Percentiles rank a stretch among this genome's conserved stretches.
These are phyloP conservation scores for Marasmarcha lunaedactyla DNA, from an alignment of 2,888 invertebrate species.

Conservation along the genomic window DNA sequence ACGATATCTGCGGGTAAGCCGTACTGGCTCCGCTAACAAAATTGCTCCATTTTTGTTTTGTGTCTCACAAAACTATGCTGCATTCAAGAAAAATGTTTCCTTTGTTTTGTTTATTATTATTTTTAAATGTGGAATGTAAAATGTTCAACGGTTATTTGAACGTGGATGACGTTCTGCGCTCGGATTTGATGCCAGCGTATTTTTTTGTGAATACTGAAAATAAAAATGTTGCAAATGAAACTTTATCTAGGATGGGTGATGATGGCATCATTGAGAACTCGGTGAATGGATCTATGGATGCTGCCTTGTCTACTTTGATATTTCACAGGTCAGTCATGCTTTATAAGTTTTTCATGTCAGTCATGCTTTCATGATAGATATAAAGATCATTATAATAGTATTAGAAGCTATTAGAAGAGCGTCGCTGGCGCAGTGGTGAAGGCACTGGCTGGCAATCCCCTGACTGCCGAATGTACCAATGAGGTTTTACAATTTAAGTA, in stretches of 20 bases:
- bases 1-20: slow-evolving; percentile 26
- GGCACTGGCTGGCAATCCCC: no score
- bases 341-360: no score
- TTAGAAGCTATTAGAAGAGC: no score
- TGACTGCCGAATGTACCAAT: no score
- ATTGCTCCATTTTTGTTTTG: background rate
- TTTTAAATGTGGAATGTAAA: slow-evolving; percentile 14
- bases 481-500: no score
- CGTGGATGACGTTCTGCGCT: slow-evolving; percentile 76
- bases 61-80: background rate
- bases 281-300: slow-evolving; percentile 70
- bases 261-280: slow-evolving; percentile 21
- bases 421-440: no score
- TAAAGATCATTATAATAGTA: no score
- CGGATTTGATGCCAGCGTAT: slow-evolving; percentile 77
- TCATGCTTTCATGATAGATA: no score
- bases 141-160: slow-evolving; percentile 52
- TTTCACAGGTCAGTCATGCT: slow-evolving; percentile 86
- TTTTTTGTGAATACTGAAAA: slow-evolving; percentile 60
- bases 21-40: slow-evolving; percentile 38
- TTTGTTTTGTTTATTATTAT: background rate
- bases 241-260: slow-evolving; percentile 11
- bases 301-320: slow-evolving; percentile 74
- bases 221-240: slow-evolving; percentile 19
- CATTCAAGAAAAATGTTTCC: background rate